Conservation (phyloP, 2,888 invertebrate species). For the Lepidonotus clava region DNA sequence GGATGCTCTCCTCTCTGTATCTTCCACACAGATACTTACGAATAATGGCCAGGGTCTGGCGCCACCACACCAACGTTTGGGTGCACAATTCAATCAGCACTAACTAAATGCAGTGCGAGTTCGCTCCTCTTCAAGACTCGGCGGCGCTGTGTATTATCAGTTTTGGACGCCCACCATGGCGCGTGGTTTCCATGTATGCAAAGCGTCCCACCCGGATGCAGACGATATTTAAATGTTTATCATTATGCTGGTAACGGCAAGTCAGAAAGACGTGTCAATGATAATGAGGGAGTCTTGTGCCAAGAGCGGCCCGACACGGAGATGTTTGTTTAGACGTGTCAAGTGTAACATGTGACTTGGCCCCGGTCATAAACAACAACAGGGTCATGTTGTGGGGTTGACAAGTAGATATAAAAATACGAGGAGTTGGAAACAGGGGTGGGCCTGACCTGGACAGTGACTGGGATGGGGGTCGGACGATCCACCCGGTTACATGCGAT, state of each 20-base stretch:
- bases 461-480: no score
- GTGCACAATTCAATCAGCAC: constrained; percentile 31
- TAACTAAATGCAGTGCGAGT: not conserved
- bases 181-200: not conserved
- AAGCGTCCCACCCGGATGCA: constrained; percentile 25
- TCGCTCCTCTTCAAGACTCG: not conserved
- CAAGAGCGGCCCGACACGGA: constrained; percentile 29
- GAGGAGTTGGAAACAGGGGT: no score
- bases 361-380: not conserved
- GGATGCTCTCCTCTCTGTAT: not conserved
- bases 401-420: no score
- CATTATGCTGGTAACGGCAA: not conserved
- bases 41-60: not conserved
- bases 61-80: constrained; percentile 20
- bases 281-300: constrained; percentile 21
- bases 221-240: not conserved
- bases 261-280: not conserved
- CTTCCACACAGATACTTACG: constrained; percentile 2
- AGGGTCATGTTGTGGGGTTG: not conserved
- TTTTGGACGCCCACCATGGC: not conserved
- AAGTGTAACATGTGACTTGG: constrained; percentile 7
- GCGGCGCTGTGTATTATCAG: not conserved
- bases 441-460: no score
- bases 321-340: constrained; percentile 42
- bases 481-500: no score